A percentile compares a stretch with the other conserved stretches of the same genome.
Conservation (phyloP, 2,888 invertebrate species). For the Buathra laborator region DNA sequence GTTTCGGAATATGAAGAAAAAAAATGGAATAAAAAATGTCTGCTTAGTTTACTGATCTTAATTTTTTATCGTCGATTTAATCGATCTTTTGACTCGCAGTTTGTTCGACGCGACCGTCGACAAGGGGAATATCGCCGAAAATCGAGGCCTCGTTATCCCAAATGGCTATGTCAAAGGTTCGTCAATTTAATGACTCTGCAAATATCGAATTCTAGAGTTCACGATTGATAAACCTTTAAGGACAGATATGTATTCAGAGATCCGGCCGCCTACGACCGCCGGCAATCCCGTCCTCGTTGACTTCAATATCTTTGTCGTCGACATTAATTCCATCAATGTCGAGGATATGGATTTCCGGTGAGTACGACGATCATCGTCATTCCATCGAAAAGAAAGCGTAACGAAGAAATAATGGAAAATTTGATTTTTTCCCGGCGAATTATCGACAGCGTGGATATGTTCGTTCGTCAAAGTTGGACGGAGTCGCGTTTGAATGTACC, state of each 20-base stretch:
- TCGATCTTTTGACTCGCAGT: slow-evolving; percentile 65
- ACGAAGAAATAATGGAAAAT: slow-evolving; percentile 31
- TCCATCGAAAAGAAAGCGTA: neutral
- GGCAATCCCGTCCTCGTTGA: slow-evolving; percentile 91
- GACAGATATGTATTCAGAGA: slow-evolving; percentile 87
- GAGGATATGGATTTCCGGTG: slow-evolving; percentile 96
- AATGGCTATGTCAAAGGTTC: slow-evolving; percentile 92
- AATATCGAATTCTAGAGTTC: slow-evolving; percentile 9
- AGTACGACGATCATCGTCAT: slow-evolving; percentile 66
- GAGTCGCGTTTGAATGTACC: slow-evolving; percentile 92
- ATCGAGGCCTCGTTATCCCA: slow-evolving; percentile 90
- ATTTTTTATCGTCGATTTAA: slow-evolving; percentile 27
- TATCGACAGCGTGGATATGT: slow-evolving; percentile 91
- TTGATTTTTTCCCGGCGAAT: slow-evolving; percentile 49
- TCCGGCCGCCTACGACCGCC: slow-evolving; percentile 91
- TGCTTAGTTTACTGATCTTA: neutral
- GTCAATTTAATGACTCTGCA: slow-evolving; percentile 8
- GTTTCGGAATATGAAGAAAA: too few species aligned
- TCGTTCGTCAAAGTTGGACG: slow-evolving; percentile 93
- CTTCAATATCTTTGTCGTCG: slow-evolving; percentile 93
- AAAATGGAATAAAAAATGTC: too few species aligned
- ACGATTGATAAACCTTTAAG: slow-evolving; percentile 23
- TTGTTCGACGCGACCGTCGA: slow-evolving; percentile 71
- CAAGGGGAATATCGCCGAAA: slow-evolving; percentile 85
- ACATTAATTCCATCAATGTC: slow-evolving; percentile 95